phyloP scores from a whole-genome alignment of 23 tunicate species.

The Styela plicata region DNA sequence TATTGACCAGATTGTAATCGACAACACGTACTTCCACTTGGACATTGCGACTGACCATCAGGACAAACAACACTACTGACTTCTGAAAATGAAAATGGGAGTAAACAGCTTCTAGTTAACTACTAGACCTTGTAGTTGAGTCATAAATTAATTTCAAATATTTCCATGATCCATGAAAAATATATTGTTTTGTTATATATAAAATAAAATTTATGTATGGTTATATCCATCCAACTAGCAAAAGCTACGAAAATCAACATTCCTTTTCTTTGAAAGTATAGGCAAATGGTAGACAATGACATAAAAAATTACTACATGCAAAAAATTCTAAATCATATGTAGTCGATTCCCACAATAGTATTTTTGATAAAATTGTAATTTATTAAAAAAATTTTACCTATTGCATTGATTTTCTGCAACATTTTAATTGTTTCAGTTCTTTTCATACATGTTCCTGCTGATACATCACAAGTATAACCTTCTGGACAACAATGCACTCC shows the following conservation, averaged over 20 bases:
- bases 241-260: too few species aligned
- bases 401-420: neutral
- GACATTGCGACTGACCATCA: neutral
- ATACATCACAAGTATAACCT: conserved; percentile 12
- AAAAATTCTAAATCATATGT: too few species aligned
- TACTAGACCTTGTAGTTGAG: too few species aligned
- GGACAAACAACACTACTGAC: conserved; percentile 4
- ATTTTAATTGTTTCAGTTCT: neutral
- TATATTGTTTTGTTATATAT: neutral
- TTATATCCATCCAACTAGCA: neutral
- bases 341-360: too few species aligned
- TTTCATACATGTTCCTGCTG: conserved; percentile 19
- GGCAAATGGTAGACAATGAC: too few species aligned
- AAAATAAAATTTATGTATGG: neutral
- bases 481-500: conserved; percentile 10
- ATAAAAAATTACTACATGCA: too few species aligned
- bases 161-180: neutral
- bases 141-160: neutral
- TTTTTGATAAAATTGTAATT: too few species aligned
- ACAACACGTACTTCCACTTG: conserved; percentile 3
- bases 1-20: conserved; percentile 6
- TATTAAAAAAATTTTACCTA: too few species aligned
- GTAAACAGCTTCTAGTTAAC: too few species aligned
- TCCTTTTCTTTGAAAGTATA: too few species aligned
- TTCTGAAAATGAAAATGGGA: neutral